phyloP scores from a whole-genome alignment of 2,888 invertebrate species.

The Amphipoea oculea region DNA sequence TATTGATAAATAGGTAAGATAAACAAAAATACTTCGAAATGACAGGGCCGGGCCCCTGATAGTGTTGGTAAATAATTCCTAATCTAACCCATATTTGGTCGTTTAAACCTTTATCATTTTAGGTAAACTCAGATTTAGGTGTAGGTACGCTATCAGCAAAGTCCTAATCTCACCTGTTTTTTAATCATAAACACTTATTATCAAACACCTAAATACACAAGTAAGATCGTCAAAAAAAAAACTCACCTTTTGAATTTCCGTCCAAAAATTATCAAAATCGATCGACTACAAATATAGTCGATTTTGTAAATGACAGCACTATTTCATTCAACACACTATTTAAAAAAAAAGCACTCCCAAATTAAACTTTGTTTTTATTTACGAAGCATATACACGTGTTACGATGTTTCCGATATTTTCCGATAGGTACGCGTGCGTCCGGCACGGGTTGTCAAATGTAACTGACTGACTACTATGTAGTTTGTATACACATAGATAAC shows the following conservation, averaged over 20 bases:
- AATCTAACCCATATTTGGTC: constrained; percentile 20
- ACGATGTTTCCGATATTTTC: constrained; percentile 24
- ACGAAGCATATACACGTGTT: constrained; percentile 22
- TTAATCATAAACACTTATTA: constrained; percentile 10
- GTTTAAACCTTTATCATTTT: constrained; percentile 29
- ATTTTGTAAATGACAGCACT: constrained; percentile 8
- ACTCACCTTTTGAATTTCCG: constrained; percentile 49
- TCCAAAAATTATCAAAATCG: constrained; percentile 11
- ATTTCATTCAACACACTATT: constrained; percentile 37
- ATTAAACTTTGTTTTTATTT: constrained; percentile 7
- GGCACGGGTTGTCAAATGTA: constrained; percentile 21
- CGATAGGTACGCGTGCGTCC: constrained; percentile 50
- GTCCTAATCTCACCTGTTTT: constrained; percentile 8
- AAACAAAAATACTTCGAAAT: constrained; percentile 21
- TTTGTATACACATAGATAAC: constrained; percentile 36
- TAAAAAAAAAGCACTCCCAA: constrained; percentile 8
- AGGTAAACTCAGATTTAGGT: constrained; percentile 24
- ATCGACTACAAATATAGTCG: not conserved
- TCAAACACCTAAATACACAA: not conserved
- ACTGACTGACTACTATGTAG: constrained; percentile 43
- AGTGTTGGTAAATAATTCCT: constrained; percentile 22
- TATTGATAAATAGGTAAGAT: too few species aligned
- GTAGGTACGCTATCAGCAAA: constrained; percentile 31
- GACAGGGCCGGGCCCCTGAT: constrained; percentile 1
- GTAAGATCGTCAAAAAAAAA: not conserved